Base-by-base conservation (phyloP, 2,113 vertebrate genomes). In the Heterocephalus glaber region DNA sequence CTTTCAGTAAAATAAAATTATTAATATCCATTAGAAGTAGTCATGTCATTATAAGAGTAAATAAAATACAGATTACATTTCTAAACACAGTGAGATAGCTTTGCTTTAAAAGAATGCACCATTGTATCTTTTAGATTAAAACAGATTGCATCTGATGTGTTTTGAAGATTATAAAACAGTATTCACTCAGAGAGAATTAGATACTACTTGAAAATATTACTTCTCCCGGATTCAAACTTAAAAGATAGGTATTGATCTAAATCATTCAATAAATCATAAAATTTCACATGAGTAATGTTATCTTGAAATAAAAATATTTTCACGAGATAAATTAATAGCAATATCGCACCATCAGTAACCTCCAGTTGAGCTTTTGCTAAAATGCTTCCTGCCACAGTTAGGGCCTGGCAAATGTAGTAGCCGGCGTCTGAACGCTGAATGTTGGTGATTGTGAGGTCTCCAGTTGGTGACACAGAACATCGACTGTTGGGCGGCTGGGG, bases 331-430 rank as follows among this genome's bases (percentile, higher is more conserved):
- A 65, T 91, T 63, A 94, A 96, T 85, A 95, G 96, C 86, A 83
- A 94, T 92, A 96, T 91, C 99, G 99, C 97, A 99, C 99, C 99
- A 98, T 99, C 99, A 97, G 99, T 99, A 98, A 99, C 99, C 98
- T 99, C 99, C 98, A 99, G 98, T 97, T 99, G 99, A 97, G 99
- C 99, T 97, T 99, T 99, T 98, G 99, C 99, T 96, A 99, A 99
- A 97, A 99, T 99, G 98, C 99, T 99, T 97, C 99, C 99, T 70
- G 99, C 99, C 96, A 99, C 99, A 1, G 99, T 99, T 95, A 99
- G 98, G 2, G 99, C 99, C 98, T 99, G 99, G 98, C 99, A 99
- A 98, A 99, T 99, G 97, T 99, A 99, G 98, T 99, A 99, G 77
- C 99, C 99, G 0, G 99, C 99, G 60, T 99, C 99, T 44, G 99